Evolutionary conservation across 2,797 vertebrate genomes (phyloP), one percentile per base, ranked within the genome.

Genomic region (Mus minutoides): DNA sequence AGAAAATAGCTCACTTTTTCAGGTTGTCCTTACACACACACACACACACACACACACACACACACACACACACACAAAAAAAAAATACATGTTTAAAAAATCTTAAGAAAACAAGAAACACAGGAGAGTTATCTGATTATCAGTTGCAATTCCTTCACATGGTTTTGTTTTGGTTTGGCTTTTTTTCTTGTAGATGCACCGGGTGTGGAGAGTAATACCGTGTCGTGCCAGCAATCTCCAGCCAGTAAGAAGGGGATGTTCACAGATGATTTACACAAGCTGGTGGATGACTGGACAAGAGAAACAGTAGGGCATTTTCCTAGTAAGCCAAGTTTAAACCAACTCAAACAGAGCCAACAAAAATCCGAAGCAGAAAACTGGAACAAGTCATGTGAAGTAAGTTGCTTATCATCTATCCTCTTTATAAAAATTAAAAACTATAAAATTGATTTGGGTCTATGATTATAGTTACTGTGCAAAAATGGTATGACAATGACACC

Each of bases 281-380:
- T 99, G 93, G 99, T 99, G 90, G 99, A 99, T 97, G 99, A 99
- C 96, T 99, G 99, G 99, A 99, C 99, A 34, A 99, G 99, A 97
- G 99, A 99, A 97, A 95, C 98, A 1, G 98, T 99, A 78, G 99
- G 98, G 88, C 98, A 98, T 82, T 96, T 98, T 93, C 98, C 97
- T 3, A 97, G 98, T 75, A 99, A 99, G 92, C 99, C 99, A 95
- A 99, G 99, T 46, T 99, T 99, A 78, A 99, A 99, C 98, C 99
- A 99, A 98, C 99, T 99, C 97, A 99, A 99, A 94, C 99, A 99
- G 98, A 99, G 98, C 98, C 99, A 99, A 98, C 99, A 99, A 97
- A 99, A 99, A 95, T 98, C 99, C 96, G 99, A 99, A 96, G 96
- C 98, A 75, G 99, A 99, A 92, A 98, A 98, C 96, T 99, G 99